Percentiles rank a stretch among this genome's conserved stretches.
Evolutionary conservation across 1,140 invertebrate species (phyloP).

Genomic region (Tenebrio molitor): DNA sequence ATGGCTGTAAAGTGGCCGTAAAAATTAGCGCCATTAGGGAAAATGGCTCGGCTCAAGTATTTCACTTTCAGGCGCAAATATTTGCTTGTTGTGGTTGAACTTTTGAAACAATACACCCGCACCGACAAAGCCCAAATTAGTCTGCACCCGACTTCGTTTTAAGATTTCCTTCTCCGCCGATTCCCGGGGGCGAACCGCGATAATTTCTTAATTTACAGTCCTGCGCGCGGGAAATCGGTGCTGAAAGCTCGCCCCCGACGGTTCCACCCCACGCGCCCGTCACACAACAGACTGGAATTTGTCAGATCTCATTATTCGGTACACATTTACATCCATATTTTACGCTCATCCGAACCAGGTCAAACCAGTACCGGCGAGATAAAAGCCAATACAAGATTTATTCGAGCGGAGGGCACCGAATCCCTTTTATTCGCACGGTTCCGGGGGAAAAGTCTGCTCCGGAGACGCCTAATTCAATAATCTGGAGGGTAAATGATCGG

Average conservation of each 20-base stretch:
- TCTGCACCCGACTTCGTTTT: neutral
- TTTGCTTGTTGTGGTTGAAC: slow-evolving; percentile 8
- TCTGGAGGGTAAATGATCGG: slow-evolving; percentile 27
- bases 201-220: slow-evolving; percentile 37
- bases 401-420: neutral
- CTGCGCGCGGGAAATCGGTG: neutral
- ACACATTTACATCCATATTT: slow-evolving; percentile 25
- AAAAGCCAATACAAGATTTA: slow-evolving; percentile 18
- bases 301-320: slow-evolving; percentile 17
- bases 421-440: neutral
- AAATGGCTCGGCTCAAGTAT: slow-evolving; percentile 2
- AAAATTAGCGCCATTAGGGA: slow-evolving; percentile 16
- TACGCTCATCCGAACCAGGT: neutral
- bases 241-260: no score
- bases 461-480: slow-evolving; percentile 15
- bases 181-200: no score
- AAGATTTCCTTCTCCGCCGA: neutral
- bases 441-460: neutral
- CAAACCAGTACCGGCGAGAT: slow-evolving; percentile 2
- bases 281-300: neutral
- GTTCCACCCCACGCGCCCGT: neutral
- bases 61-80: slow-evolving; percentile 21
- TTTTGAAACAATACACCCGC: slow-evolving; percentile 18
- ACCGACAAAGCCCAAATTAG: neutral
- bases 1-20: neutral